Conservation (phyloP, 2,888 invertebrate genomes). For the Cephus nigrinus region DNA sequence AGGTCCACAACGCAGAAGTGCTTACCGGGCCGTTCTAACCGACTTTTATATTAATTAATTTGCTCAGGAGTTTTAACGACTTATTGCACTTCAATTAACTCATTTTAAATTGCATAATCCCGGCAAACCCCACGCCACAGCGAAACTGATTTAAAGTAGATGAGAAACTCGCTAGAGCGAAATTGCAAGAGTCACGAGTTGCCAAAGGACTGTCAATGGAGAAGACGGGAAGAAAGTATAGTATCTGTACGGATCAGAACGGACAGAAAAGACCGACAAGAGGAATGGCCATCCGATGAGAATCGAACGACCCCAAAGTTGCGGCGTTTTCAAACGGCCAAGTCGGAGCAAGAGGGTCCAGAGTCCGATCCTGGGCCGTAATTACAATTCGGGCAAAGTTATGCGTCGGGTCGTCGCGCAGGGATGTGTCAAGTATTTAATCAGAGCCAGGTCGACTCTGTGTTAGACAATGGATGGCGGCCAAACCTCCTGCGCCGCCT, state of each 20-base stretch:
- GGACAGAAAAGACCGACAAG: no score
- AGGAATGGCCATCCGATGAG: no score
- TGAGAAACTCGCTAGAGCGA: no score
- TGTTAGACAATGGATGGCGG: slow-evolving; percentile 60
- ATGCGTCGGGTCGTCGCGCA: slow-evolving; percentile 44
- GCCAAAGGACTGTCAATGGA: no score
- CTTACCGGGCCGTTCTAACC: slow-evolving; percentile 39
- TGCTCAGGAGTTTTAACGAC: slow-evolving; percentile 57
- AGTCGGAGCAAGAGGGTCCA: neutral
- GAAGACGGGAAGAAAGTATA: no score
- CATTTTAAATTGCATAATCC: slow-evolving; percentile 54
- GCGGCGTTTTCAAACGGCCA: neutral
- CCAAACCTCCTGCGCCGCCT: slow-evolving; percentile 32
- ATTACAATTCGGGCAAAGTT: slow-evolving; percentile 65
- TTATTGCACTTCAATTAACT: slow-evolving; percentile 61
- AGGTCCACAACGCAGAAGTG: neutral
- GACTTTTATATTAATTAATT: slow-evolving; percentile 59
- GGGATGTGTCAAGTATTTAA: slow-evolving; percentile 66
- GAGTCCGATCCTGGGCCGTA: slow-evolving; percentile 44
- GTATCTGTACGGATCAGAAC: no score
- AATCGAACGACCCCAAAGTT: no score
- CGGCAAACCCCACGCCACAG: neutral
- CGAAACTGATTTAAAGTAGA: no score
- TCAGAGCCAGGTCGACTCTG: slow-evolving; percentile 59
- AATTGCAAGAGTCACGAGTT: no score